These are phyloP conservation scores for Tipula helvola DNA, from an alignment of 2,888 invertebrate species.

Conservation along the genomic window DNA sequence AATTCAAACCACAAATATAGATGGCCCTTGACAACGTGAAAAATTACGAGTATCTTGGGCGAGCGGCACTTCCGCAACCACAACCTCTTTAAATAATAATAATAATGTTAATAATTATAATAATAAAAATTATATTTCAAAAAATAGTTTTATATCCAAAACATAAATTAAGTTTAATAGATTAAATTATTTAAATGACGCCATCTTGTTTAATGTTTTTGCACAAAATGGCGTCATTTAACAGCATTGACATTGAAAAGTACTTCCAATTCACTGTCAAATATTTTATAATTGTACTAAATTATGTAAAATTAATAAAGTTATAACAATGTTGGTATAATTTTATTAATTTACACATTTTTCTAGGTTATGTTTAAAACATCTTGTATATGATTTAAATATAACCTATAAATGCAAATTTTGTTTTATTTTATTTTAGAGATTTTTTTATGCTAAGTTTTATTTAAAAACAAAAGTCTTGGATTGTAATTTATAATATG, in stretches of 20 bases:
- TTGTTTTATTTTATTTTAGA: not conserved
- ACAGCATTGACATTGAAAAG: not conserved
- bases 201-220: not conserved
- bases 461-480: not conserved
- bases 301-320: not conserved
- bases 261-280: not conserved
- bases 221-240: not conserved
- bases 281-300: not conserved
- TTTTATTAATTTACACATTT: not conserved
- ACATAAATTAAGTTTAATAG: not conserved
- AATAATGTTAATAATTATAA: not conserved
- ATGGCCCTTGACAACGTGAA: constrained; percentile 18
- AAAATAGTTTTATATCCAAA: not conserved
- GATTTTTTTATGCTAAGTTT: not conserved
- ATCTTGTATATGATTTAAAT: not conserved
- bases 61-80: constrained; percentile 10
- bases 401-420: not conserved
- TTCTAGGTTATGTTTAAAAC: not conserved
- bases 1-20: constrained; percentile 14
- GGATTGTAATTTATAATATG: not conserved
- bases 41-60: constrained; percentile 18
- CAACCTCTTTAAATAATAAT: not conserved
- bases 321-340: not conserved
- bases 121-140: not conserved
- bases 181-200: not conserved